These are phyloP conservation scores for Hyles lineata DNA, from an alignment of 2,888 invertebrate genomes.

Conservation along the genomic window DNA sequence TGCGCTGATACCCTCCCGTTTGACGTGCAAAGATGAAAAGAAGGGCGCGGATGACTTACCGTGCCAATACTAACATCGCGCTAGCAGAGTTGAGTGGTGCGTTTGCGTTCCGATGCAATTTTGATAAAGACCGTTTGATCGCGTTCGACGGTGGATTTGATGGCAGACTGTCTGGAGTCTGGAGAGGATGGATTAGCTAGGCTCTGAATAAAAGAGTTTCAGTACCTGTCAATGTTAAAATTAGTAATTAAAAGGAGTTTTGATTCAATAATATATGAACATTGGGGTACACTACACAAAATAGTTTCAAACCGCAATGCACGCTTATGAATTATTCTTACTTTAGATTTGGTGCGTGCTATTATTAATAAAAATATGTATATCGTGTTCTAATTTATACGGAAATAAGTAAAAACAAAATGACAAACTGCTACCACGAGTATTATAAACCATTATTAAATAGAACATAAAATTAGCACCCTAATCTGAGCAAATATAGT, in stretches of 20 bases:
- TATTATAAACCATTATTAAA: too few relatives aligned
- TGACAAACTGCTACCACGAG: too few relatives aligned
- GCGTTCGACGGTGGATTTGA: background rate
- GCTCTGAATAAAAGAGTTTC: background rate
- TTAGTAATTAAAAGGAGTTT: too few relatives aligned
- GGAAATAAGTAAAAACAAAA: too few relatives aligned
- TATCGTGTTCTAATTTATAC: too few relatives aligned
- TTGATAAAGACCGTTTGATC: constrained; percentile 23
- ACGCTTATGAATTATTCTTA: too few relatives aligned
- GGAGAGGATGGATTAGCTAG: background rate
- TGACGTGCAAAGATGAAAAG: constrained; percentile 74
- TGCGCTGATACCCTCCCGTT: constrained; percentile 71
- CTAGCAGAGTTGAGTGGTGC: background rate
- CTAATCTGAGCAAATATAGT: constrained; percentile 20
- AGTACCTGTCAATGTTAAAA: too few relatives aligned
- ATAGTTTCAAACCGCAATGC: too few relatives aligned
- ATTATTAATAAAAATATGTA: too few relatives aligned
- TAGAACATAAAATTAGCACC: background rate
- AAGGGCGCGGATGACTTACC: constrained; percentile 54
- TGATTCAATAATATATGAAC: too few relatives aligned
- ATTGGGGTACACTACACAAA: too few relatives aligned
- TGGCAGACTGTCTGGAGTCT: background rate
- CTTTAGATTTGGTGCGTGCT: too few relatives aligned
- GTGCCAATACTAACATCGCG: constrained; percentile 60
- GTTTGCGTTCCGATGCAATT: constrained; percentile 22